A percentile compares a stretch with the other conserved stretches of the same genome.
Evolutionary conservation across 2,888 invertebrate genomes (phyloP).

Genomic region (Cacoxenus indagator): DNA sequence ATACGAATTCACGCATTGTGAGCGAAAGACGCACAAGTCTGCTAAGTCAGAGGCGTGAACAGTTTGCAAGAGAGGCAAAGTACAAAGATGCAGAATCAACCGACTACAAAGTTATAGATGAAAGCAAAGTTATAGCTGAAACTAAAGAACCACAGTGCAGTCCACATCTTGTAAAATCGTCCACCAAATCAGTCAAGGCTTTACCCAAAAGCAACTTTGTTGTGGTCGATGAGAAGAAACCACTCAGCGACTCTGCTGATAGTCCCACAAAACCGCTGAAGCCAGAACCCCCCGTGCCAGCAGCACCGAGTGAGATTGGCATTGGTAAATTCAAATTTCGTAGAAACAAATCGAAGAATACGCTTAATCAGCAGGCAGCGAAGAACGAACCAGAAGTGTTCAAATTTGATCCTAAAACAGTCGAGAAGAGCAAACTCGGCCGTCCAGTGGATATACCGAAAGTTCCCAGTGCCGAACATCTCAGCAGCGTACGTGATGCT

Average conservation of each 20-base stretch:
- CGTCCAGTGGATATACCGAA: slow-evolving; percentile 39
- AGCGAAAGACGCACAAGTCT: slow-evolving; percentile 67
- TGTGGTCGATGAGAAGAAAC: slow-evolving; percentile 73
- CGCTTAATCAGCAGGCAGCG: slow-evolving; percentile 33
- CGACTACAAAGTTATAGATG: slow-evolving; percentile 20
- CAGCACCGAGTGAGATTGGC: slow-evolving; percentile 35
- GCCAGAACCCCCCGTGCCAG: slow-evolving; percentile 16
- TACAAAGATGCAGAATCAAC: slow-evolving; percentile 24
- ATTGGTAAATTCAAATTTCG: slow-evolving; percentile 61
- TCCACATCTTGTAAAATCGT: slow-evolving; percentile 1
- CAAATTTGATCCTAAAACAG: slow-evolving; percentile 60
- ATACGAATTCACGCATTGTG: slow-evolving; percentile 64
- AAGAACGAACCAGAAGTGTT: slow-evolving; percentile 63
- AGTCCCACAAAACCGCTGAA: slow-evolving; percentile 29
- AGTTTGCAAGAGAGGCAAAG: slow-evolving; percentile 34
- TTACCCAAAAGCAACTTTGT: slow-evolving; percentile 58
- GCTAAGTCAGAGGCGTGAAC: slow-evolving; percentile 55
- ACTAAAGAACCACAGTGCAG: not conserved
- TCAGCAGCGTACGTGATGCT: slow-evolving; percentile 24
- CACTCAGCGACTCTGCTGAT: slow-evolving; percentile 40
- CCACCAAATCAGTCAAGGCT: slow-evolving; percentile 17
- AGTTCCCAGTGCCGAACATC: slow-evolving; percentile 38
- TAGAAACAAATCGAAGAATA: slow-evolving; percentile 44
- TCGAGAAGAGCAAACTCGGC: slow-evolving; percentile 40
- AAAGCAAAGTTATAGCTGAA: slow-evolving; percentile 25